A percentile compares a stretch with the other conserved stretches of the same genome.
Conservation (phyloP, 2,888 invertebrate species). For the Chaetoderma sp. region DNA sequence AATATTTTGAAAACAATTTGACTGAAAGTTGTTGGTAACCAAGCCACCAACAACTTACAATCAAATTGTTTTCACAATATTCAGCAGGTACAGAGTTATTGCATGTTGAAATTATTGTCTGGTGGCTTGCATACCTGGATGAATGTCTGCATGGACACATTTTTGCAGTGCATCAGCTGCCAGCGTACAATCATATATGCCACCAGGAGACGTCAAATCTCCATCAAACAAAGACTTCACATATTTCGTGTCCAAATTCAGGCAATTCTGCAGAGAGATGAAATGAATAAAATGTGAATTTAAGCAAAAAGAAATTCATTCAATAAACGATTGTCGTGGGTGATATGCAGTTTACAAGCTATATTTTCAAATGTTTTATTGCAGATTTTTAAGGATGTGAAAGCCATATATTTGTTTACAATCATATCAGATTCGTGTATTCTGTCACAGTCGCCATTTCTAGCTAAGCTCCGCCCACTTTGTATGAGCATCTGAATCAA, state of each 20-base stretch:
- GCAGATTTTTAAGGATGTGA: too few species aligned
- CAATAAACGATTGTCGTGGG: not conserved
- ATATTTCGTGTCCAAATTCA: conserved; percentile 79
- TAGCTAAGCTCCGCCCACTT: too few species aligned
- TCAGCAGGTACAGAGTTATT: too few species aligned
- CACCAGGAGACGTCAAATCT: conserved; percentile 76
- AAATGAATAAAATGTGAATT: not conserved
- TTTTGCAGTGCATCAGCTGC: conserved; percentile 82
- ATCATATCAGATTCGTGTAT: too few species aligned
- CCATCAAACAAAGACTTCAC: conserved; percentile 80
- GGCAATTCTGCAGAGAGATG: conserved; percentile 48
- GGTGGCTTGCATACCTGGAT: conserved; percentile 63
- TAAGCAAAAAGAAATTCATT: not conserved
- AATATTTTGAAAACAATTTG: too few species aligned
- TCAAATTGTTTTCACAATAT: too few species aligned
- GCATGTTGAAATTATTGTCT: too few species aligned
- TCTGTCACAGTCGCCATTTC: too few species aligned
- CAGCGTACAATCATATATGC: conserved; percentile 71
- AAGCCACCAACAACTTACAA: too few species aligned
- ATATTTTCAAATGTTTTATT: not conserved
- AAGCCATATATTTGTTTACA: too few species aligned
- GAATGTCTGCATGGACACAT: conserved; percentile 76
- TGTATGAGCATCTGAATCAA: too few species aligned
- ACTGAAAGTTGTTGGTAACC: too few species aligned
- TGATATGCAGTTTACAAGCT: not conserved